Evolutionary conservation across 1,140 invertebrate genomes (phyloP), one percentile per base, ranked within the genome.

Genomic region (Dreissena rostriformis): DNA sequence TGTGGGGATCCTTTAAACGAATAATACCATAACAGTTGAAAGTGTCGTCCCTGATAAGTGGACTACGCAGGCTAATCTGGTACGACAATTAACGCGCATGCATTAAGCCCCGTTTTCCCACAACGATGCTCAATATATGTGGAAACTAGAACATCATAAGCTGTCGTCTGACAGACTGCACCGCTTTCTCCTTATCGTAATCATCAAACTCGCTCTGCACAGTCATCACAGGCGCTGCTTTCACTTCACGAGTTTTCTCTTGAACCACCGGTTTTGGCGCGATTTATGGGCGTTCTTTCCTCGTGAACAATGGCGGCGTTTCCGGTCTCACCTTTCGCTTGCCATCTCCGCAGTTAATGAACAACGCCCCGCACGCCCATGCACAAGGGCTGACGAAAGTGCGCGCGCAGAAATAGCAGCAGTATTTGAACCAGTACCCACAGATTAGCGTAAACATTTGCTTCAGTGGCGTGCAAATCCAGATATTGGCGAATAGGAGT

Each of bases 131-230:
- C n/a, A n/a, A n/a, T n/a, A n/a, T n/a, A n/a, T n/a, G n/a, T n/a
- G n/a, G n/a, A n/a, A n/a, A n/a, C n/a, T n/a, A n/a, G n/a, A n/a
- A n/a, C n/a, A n/a, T n/a, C n/a, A n/a, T n/a, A n/a, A 57, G 19
- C 53, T 76, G 81, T 51, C 81, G 49, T 22, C 24, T 52, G 12
- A 83, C 73, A 49, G 81, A 71, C 12, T 65, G 74, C 24, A 29
- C 73, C 17, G 71, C 70, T 55, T 83, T 76, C 4, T 68, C 63
- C 63, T 76, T 83, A 19, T 83, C 81, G 24, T 53, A 70, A 24
- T 70, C 81, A 17, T 75, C 66, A 67, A 76, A 83, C 17, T 70
- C 72, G 22, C 71, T 53, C 17, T 17, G 67, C 10, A 12, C 12
- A 53, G 22, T 24, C 2, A 57, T 55, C 55, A 70, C 81, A 2